phyloP scores from a whole-genome alignment of 2,888 invertebrate species.

The Odontocolon sp. region DNA sequence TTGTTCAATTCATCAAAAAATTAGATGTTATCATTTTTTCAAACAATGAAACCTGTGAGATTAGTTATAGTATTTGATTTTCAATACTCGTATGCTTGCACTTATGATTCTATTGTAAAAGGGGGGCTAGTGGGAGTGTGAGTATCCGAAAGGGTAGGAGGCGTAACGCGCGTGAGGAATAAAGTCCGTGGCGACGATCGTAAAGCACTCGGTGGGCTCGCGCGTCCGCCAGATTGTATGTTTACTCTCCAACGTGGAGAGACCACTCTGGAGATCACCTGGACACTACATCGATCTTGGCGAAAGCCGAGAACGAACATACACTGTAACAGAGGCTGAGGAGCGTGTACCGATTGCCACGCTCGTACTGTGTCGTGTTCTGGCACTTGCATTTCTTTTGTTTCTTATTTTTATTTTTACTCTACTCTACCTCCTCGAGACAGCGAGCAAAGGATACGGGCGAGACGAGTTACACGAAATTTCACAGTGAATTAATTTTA shows the following conservation, averaged over 20 bases:
- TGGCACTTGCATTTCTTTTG: constrained; percentile 23
- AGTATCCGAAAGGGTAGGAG: constrained; percentile 27
- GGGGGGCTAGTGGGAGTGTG: no score
- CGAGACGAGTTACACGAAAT: constrained; percentile 31
- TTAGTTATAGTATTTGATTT: no score
- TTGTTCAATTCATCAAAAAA: no score
- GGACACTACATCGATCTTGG: constrained; percentile 67
- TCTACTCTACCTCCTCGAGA: constrained; percentile 5
- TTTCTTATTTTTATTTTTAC: constrained; percentile 15
- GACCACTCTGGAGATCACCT: constrained; percentile 56
- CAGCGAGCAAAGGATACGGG: constrained; percentile 35
- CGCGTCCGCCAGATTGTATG: constrained; percentile 58
- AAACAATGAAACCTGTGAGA: no score
- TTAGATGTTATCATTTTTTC: no score
- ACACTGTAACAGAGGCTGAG: no score
- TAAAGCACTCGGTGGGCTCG: constrained; percentile 66
- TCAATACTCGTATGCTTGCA: no score
- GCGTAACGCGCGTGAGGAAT: constrained; percentile 51
- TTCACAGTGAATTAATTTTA: constrained; percentile 41
- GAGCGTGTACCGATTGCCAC: constrained; percentile 34
- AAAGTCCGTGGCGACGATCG: constrained; percentile 60
- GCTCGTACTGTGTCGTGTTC: constrained; percentile 43
- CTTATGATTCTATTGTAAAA: no score
- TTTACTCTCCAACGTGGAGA: constrained; percentile 64
- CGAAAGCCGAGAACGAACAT: constrained; percentile 67